These are phyloP conservation scores for Poeciliopsis gracilis DNA, from an alignment of 2,797 vertebrate species.

Conservation along the genomic window DNA sequence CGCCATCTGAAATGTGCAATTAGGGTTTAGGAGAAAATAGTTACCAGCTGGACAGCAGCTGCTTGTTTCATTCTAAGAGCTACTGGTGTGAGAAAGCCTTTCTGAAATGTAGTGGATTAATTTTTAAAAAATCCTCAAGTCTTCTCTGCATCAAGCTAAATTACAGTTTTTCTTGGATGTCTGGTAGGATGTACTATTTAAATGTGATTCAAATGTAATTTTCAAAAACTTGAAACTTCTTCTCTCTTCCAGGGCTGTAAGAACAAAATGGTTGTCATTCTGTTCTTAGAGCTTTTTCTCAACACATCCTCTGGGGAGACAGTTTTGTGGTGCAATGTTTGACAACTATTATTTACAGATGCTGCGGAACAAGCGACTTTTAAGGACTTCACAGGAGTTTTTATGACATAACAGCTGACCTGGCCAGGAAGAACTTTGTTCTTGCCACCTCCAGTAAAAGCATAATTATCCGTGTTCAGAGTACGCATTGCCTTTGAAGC, in stretches of 20 bases:
- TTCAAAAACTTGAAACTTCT: neutral
- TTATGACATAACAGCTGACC: neutral
- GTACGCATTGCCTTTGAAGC: neutral
- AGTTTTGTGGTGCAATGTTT: neutral
- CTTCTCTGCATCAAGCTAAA: neutral
- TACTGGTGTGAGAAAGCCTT: neutral
- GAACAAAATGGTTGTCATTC: neutral
- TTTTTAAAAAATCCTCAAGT: neutral
- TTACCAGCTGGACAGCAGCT: neutral
- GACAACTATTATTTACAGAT: neutral
- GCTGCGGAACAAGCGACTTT: neutral
- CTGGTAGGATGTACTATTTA: neutral
- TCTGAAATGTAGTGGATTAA: neutral
- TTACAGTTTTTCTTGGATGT: neutral
- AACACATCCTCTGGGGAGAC: neutral
- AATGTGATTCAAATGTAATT: neutral
- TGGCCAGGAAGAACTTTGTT: neutral
- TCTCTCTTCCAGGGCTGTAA: neutral
- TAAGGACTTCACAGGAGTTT: neutral
- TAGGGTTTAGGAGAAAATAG: neutral
- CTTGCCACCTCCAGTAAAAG: neutral
- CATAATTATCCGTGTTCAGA: neutral
- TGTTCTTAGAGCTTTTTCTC: neutral
- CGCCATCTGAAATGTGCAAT: slow-evolving; percentile 86
- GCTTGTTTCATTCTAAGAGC: neutral